Percentiles rank a stretch among this genome's conserved stretches.
These are phyloP conservation scores for Pemphigus obesinymphae DNA, from an alignment of 1,140 invertebrate species.

Conservation along the genomic window DNA sequence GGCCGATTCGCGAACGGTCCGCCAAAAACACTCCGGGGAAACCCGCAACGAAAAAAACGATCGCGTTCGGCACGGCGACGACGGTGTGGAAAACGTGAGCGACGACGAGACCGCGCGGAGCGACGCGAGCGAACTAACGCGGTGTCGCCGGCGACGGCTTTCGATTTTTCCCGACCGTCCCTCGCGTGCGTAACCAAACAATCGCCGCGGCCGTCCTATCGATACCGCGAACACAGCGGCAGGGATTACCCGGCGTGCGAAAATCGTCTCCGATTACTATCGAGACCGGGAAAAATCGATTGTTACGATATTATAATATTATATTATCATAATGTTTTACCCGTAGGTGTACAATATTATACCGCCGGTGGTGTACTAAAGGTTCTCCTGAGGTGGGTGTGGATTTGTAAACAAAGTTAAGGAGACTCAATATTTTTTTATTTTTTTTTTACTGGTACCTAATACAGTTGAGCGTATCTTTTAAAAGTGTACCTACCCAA, in stretches of 20 bases:
- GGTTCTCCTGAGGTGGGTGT: too few relatives aligned
- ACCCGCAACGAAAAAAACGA: too few relatives aligned
- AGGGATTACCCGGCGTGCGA: background rate
- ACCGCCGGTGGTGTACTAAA: too few relatives aligned
- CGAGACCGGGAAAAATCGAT: too few relatives aligned
- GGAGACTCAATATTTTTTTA: too few relatives aligned
- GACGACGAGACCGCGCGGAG: background rate
- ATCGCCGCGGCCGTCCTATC: background rate
- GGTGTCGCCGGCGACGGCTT: background rate
- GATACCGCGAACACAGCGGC: background rate
- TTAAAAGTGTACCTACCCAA: too few relatives aligned
- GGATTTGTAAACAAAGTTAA: too few relatives aligned
- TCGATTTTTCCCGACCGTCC: background rate
- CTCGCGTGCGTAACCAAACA: background rate
- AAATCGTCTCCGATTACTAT: background rate
- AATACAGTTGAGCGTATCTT: too few relatives aligned
- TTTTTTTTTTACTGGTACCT: too few relatives aligned
- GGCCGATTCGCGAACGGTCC: background rate
- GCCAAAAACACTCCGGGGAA: background rate
- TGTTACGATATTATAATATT: too few relatives aligned
- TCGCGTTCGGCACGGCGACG: background rate
- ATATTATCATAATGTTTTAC: too few relatives aligned
- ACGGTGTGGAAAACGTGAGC: background rate
- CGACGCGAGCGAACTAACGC: constrained; percentile 7
- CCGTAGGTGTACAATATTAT: too few relatives aligned